A percentile compares a stretch with the other conserved stretches of the same genome.
Conservation (phyloP, 2,797 vertebrate genomes). For the Pteronotus mesoamericanus region DNA sequence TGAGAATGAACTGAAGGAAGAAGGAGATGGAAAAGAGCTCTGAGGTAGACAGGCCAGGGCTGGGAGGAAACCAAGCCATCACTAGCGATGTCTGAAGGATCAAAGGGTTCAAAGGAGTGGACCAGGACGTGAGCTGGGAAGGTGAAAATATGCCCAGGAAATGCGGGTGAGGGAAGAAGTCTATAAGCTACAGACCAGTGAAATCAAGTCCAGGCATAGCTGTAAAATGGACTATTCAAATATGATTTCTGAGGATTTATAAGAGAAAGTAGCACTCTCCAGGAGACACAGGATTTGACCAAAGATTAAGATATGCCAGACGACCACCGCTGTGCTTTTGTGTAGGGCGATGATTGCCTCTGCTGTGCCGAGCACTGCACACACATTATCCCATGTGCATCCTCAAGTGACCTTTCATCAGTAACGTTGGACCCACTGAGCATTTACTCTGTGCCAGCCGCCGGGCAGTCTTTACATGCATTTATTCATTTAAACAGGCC, state of each 20-base stretch:
- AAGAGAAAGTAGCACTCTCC: not conserved
- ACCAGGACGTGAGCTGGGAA: not conserved
- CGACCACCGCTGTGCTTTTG: not conserved
- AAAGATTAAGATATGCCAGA: not conserved
- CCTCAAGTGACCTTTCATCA: not conserved
- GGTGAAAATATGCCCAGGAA: slow-evolving; percentile 3
- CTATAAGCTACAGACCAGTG: not conserved
- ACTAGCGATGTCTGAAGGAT: not conserved
- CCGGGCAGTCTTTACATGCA: not conserved
- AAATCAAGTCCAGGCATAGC: not conserved
- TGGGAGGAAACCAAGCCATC: not conserved
- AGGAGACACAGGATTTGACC: not conserved
- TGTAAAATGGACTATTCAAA: not conserved
- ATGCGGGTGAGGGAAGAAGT: not conserved
- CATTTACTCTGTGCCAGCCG: not conserved
- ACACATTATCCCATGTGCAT: not conserved
- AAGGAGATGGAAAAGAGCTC: not conserved
- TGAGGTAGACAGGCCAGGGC: not conserved
- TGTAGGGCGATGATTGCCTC: no score
- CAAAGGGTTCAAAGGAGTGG: not conserved
- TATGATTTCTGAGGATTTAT: not conserved
- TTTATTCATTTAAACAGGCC: not conserved
- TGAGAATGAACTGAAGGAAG: not conserved
- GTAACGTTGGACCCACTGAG: not conserved
- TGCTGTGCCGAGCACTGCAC: not conserved